phyloP scores from a whole-genome alignment of 2,113 vertebrate species.

The Telmatochromis sp. region DNA sequence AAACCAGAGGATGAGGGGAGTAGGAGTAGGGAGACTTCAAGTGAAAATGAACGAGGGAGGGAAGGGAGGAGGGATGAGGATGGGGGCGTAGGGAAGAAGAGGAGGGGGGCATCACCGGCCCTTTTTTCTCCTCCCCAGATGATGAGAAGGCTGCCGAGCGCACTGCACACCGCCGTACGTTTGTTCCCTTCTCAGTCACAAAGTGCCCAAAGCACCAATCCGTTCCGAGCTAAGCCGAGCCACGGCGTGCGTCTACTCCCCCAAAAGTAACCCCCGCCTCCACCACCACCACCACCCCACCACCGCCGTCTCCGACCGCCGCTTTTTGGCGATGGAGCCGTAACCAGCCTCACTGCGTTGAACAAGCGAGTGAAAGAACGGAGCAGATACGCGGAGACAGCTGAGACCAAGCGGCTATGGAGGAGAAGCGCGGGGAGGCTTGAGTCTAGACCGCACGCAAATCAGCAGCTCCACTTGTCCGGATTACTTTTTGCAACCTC shows the following conservation, averaged over 20 bases:
- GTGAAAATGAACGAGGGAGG: constrained; percentile 7
- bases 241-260: constrained; percentile 1
- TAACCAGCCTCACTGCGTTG: constrained; percentile 14
- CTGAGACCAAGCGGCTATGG: constrained; percentile 53
- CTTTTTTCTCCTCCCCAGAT: constrained; percentile 19
- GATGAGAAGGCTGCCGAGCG: constrained; percentile 50
- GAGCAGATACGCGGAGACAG: background rate
- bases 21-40: background rate
- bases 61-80: background rate
- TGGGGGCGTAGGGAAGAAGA: background rate
- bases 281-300: background rate
- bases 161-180: constrained; percentile 38
- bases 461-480: background rate
- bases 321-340: constrained; percentile 48
- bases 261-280: background rate
- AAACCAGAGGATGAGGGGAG: background rate
- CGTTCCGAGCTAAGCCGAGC: background rate
- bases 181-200: constrained; percentile 18
- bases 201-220: constrained; percentile 25
- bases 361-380: constrained; percentile 4
- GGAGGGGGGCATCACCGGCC: constrained; percentile 26
- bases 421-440: constrained; percentile 45
- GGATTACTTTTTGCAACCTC: constrained; percentile 28
- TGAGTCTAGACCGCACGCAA: constrained; percentile 47
- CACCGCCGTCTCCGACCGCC: background rate